Conservation (phyloP, 2,113 vertebrate species). For the Parotia lawesii region DNA sequence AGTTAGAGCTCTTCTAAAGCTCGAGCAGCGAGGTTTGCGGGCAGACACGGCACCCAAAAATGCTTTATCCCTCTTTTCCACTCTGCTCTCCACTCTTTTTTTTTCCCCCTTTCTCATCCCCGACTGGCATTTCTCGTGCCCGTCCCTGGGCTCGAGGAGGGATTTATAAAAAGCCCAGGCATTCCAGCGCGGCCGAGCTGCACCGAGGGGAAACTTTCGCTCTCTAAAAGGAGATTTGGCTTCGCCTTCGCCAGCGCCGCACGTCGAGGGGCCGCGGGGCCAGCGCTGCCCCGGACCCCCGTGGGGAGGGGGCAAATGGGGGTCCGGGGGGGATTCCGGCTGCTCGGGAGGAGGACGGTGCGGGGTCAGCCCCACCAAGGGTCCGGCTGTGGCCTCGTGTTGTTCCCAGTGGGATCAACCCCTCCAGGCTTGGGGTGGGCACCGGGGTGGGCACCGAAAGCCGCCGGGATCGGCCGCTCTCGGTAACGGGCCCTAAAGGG, state of each 20-base stretch:
- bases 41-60: not conserved
- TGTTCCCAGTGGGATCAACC: fast-evolving
- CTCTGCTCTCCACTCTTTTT: not conserved
- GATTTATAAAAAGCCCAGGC: slow-evolving; percentile 28
- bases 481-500: fast-evolving
- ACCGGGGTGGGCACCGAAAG: not conserved
- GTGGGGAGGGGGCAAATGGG: fast-evolving
- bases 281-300: not conserved
- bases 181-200: slow-evolving; percentile 18
- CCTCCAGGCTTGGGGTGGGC: fast-evolving
- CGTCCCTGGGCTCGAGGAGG: not conserved
- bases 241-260: not conserved
- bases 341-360: fast-evolving
- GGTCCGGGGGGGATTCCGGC: fast-evolving
- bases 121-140: not conserved
- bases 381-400: fast-evolving
- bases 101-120: not conserved
- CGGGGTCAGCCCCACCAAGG: fast-evolving
- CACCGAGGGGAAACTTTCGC: slow-evolving; percentile 21
- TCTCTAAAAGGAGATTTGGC: slow-evolving; percentile 54
- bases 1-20: not conserved
- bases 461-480: fast-evolving
- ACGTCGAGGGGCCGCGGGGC: slow-evolving; percentile 18
- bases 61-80: fast-evolving
- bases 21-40: not conserved